Conservation (phyloP, 2,888 invertebrate species). For the Mythimna pallens region DNA sequence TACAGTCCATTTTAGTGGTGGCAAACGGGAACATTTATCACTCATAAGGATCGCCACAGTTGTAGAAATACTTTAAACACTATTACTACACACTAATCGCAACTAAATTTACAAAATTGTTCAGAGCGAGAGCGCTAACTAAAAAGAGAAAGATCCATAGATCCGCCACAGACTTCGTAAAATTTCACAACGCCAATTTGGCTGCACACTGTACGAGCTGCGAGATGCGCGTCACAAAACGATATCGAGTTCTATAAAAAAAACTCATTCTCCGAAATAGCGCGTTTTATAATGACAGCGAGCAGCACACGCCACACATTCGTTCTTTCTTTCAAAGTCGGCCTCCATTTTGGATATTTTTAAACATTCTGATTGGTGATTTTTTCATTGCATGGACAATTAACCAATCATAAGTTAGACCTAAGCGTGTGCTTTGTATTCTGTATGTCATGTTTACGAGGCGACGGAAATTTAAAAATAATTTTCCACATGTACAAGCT, state of each 20-base stretch:
- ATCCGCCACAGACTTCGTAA: constrained; percentile 73
- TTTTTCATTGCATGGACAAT: not conserved
- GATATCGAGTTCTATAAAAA: constrained; percentile 35
- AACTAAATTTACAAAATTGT: constrained; percentile 75
- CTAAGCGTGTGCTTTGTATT: not conserved
- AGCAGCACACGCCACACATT: not conserved
- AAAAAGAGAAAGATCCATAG: constrained; percentile 81
- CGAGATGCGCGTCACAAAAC: constrained; percentile 40
- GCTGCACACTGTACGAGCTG: constrained; percentile 27
- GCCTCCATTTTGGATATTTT: constrained; percentile 31
- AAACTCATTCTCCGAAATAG: not conserved
- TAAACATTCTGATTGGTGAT: constrained; percentile 17
- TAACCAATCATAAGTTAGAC: constrained; percentile 31
- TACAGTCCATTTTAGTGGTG: constrained; percentile 73
- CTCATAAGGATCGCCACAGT: constrained; percentile 69
- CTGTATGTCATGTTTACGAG: not conserved
- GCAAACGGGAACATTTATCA: constrained; percentile 68
- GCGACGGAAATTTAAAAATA: not conserved
- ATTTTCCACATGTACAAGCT: not conserved
- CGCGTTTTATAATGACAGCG: not conserved
- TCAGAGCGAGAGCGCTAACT: constrained; percentile 78
- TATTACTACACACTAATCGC: constrained; percentile 64
- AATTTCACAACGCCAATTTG: constrained; percentile 56
- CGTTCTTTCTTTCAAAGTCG: constrained; percentile 19
- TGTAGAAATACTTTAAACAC: constrained; percentile 50